These are phyloP conservation scores for Noctuana brunneofusca DNA, from an alignment of 2,888 invertebrate species.

Conservation along the genomic window DNA sequence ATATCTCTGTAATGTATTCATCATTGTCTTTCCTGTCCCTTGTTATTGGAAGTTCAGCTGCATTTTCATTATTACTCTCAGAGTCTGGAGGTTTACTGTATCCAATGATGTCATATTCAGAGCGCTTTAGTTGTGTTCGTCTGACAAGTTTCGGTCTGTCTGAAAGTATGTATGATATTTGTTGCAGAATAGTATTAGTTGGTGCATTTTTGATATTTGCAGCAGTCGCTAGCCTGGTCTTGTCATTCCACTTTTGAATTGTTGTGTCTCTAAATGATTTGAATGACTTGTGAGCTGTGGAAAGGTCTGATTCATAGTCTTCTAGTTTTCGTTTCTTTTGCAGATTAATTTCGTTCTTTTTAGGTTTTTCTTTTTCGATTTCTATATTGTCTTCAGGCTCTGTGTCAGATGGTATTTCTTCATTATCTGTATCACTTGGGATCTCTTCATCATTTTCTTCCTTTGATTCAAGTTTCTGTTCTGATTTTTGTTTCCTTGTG, in stretches of 20 bases:
- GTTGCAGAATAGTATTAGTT: slow-evolving; percentile 86
- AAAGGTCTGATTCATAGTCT: slow-evolving; percentile 83
- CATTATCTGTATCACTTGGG: slow-evolving; percentile 82
- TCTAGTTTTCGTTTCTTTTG: slow-evolving; percentile 80
- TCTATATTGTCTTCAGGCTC: slow-evolving; percentile 67
- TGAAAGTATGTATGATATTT: slow-evolving; percentile 92
- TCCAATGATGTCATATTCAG: slow-evolving; percentile 87
- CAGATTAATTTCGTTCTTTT: slow-evolving; percentile 24
- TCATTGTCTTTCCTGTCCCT: slow-evolving; percentile 72
- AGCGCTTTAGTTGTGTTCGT: slow-evolving; percentile 90
- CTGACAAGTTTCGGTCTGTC: slow-evolving; percentile 90
- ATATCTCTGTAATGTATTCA: slow-evolving; percentile 91
- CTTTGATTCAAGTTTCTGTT: slow-evolving; percentile 40
- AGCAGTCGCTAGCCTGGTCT: slow-evolving; percentile 89
- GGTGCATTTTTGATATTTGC: slow-evolving; percentile 84
- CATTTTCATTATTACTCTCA: slow-evolving; percentile 47
- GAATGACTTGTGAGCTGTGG: slow-evolving; percentile 83
- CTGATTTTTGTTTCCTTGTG: slow-evolving; percentile 42
- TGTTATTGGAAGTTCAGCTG: slow-evolving; percentile 44
- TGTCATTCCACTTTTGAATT: slow-evolving; percentile 97
- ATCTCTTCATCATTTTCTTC: slow-evolving; percentile 71
- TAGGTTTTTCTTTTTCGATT: slow-evolving; percentile 40
- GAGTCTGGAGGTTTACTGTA: slow-evolving; percentile 53
- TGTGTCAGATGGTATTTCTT: slow-evolving; percentile 86
- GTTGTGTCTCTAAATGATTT: slow-evolving; percentile 88